Conservation (phyloP, 2,888 invertebrate species). For the Tholera decimalis region DNA sequence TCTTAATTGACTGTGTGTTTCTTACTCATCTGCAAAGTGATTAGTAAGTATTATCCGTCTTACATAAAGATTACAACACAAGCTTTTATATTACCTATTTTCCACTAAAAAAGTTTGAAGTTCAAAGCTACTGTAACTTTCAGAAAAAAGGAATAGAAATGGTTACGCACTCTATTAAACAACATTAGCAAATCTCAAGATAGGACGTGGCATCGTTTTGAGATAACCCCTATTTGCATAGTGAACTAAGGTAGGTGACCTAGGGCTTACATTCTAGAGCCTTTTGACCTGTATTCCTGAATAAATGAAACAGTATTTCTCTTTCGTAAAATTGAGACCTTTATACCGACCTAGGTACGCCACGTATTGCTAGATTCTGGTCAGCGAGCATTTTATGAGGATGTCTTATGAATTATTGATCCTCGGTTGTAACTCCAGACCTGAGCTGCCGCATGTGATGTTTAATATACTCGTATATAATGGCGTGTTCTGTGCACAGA, state of each 20-base stretch:
- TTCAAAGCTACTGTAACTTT: too few relatives aligned
- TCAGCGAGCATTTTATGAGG: slow-evolving; percentile 52
- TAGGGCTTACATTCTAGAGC: neutral
- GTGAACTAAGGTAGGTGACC: neutral
- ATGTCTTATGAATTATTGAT: slow-evolving; percentile 56
- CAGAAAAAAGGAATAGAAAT: neutral
- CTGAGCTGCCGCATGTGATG: slow-evolving; percentile 15
- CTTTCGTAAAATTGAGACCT: slow-evolving; percentile 13
- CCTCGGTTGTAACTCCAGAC: slow-evolving; percentile 34
- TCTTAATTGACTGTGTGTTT: too few relatives aligned
- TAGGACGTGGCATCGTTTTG: neutral
- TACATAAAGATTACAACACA: too few relatives aligned
- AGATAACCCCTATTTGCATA: neutral
- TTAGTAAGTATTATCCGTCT: too few relatives aligned
- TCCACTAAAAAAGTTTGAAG: too few relatives aligned
- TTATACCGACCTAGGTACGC: slow-evolving; percentile 13
- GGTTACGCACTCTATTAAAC: neutral
- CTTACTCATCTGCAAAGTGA: too few relatives aligned
- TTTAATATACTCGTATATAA: slow-evolving; percentile 32
- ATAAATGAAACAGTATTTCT: slow-evolving; percentile 29
- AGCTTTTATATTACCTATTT: neutral
- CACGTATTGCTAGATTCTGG: slow-evolving; percentile 24
- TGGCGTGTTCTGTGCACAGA: slow-evolving; percentile 37
- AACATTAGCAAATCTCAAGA: neutral
- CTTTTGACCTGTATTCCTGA: neutral